Conservation (phyloP, 2,888 invertebrate genomes). For the Euplexia lucipara region DNA sequence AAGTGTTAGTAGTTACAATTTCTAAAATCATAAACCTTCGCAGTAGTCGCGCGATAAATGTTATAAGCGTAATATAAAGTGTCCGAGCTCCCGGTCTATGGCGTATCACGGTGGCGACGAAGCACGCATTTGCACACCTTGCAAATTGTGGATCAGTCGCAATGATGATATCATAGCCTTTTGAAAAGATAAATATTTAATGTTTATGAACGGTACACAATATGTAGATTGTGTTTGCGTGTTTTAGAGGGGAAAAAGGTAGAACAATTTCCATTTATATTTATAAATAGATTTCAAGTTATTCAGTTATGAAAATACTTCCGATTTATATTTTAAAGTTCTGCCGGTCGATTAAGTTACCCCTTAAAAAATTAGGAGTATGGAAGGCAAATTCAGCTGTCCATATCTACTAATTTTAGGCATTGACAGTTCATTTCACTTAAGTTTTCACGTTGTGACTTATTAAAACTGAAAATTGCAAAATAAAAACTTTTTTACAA, state of each 20-base stretch:
- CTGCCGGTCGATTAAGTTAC: no score
- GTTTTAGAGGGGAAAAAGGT: background rate
- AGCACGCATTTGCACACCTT: conserved; percentile 68
- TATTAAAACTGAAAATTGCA: no score
- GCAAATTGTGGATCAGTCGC: conserved; percentile 71
- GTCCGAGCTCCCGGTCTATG: conserved; percentile 72
- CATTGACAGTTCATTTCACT: no score
- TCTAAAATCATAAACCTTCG: conserved; percentile 42
- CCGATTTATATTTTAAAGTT: no score
- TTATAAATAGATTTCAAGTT: no score
- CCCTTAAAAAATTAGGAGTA: no score
- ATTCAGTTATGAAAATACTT: no score
- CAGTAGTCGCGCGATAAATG: conserved; percentile 28
- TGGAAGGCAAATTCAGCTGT: no score
- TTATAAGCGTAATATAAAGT: conserved; percentile 33
- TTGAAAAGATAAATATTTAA: conserved; percentile 13
- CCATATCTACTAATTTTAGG: no score
- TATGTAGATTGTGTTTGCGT: background rate
- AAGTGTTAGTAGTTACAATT: background rate
- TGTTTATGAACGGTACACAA: conserved; percentile 4
- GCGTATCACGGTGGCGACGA: conserved; percentile 79
- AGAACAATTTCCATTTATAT: no score
- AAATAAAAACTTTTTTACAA: no score
- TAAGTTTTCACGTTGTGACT: no score
- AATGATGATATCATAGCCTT: conserved; percentile 59